Evolutionary conservation across 2,888 invertebrate species (phyloP).

Genomic region (Drosophila meridiana): DNA sequence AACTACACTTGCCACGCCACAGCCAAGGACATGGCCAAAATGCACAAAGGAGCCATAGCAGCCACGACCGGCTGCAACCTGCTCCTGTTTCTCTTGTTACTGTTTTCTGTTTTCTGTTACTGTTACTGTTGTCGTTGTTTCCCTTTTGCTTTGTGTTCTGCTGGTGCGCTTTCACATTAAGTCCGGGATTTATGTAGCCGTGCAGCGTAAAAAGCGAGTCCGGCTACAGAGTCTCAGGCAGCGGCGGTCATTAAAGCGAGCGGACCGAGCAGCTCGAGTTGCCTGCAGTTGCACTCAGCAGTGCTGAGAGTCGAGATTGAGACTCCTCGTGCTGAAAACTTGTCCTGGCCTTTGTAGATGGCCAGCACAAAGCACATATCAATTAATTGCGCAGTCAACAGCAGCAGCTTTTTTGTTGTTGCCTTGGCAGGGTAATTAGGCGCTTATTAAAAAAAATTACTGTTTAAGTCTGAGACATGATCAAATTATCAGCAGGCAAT

Average conservation of each 20-base stretch:
- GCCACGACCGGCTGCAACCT: neutral
- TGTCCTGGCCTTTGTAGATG: slow-evolving; percentile 13
- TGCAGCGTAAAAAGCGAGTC: slow-evolving; percentile 23
- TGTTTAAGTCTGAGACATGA: slow-evolving; percentile 19
- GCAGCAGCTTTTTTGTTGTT: slow-evolving; percentile 5
- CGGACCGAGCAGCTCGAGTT: slow-evolving; percentile 32
- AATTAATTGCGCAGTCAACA: slow-evolving; percentile 32
- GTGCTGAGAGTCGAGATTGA: neutral
- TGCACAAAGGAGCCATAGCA: slow-evolving; percentile 38
- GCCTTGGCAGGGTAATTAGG: slow-evolving; percentile 53
- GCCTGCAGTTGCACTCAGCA: slow-evolving; percentile 13
- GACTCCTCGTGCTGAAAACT: slow-evolving; percentile 1
- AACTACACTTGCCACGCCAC: slow-evolving; percentile 48
- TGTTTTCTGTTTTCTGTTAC: too few relatives aligned
- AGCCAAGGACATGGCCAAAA: slow-evolving; percentile 55
- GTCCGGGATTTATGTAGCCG: slow-evolving; percentile 66
- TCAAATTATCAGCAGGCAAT: slow-evolving; percentile 39
- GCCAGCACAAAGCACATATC: slow-evolving; percentile 34
- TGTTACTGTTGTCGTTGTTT: slow-evolving; percentile 20
- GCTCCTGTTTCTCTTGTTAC: slow-evolving; percentile 27
- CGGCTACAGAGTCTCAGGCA: slow-evolving; percentile 17
- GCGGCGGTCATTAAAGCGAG: slow-evolving; percentile 31
- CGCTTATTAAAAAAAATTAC: slow-evolving; percentile 65
- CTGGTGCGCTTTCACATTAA: slow-evolving; percentile 66
- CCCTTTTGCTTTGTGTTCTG: neutral